Evolutionary conservation across 2,888 invertebrate genomes (phyloP), one percentile per base, ranked within the genome.

Genomic region (Dusona sp.): DNA sequence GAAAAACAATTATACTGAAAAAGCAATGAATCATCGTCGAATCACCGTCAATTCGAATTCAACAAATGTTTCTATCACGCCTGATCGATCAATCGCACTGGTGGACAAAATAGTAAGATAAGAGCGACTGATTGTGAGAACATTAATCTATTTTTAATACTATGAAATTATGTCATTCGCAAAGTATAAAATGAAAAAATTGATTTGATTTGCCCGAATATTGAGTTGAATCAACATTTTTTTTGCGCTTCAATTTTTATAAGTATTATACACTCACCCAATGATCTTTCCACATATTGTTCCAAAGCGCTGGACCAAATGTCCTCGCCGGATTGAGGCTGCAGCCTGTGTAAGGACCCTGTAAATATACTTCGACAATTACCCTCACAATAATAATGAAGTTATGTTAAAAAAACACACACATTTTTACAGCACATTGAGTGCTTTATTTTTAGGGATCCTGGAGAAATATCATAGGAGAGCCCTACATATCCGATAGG

Each of bases 241-340:
- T 57, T 8, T 13, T 25, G 57, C 2, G 57, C 25, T 25, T 25
- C 25, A 13, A 6, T 51, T 72, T 33, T 19, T 4, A 22, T 13
- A 13, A 67, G 7, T 11, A 54, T 67, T 25, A 0, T 54, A 13
- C 51, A 89, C 95, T 94, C 91, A 96, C 95, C 97, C 97, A 97
- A 88, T 97, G 97, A 73, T 94, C 90, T 0, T 93, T 90, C 96
- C 97, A 97, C 64, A 95, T 94, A 1, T 95, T 95, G 45, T 96
- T 96, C 95, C 96, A 96, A 3, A 97, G 89, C 0, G 97, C 97
- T 0, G 97, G 97, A 0, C 95, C 97, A 36, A 97, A 95, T 25
- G 96, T 95, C 83, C 97, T 95, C 0, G 96, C 97, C 0, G 97
- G 97, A 92, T 97, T 97, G 96, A 97, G 96, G 91, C 96, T 96